Evolutionary conservation across 2,797 vertebrate genomes (phyloP), one percentile per base, ranked within the genome.

Genomic region (Onychomys arenicola): DNA sequence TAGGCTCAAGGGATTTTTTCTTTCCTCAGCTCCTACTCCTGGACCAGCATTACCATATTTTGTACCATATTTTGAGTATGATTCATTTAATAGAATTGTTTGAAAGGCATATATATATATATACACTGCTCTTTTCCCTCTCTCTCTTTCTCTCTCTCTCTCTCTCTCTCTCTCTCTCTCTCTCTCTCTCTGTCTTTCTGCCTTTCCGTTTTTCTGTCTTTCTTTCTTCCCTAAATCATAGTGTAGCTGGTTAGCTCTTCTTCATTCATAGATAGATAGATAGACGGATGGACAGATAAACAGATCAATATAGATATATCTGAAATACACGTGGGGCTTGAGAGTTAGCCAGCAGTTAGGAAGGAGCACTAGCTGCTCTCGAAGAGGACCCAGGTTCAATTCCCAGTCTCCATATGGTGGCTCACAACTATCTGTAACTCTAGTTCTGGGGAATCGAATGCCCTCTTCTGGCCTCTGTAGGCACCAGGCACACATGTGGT

Each of bases 51-150:
- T 43, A 34, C 32, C n/a, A n/a, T n/a, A n/a, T n/a, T n/a, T 55
- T 90, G 43, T 37, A 52, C 32, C 61, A 91, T 75, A 91, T 90
- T 95, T 93, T 96, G 87, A 88, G 46, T 90, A 25, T 95, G 57
- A 90, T 7, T 76, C 43, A 81, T 81, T 67, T 95, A 81, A 85
- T 61, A 88, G 89, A 83, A 85, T 82, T 90, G 40, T 86, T 78
- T 34, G 43, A 49, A 82, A 94, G 91, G 13, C 52, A 52, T 49
- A 49, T 49, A 46, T 46, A 52, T 49, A 49, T 49, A 63, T 57
- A 83, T 86, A 95, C 90, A 90, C 32, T 91, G 46, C 80, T 87
- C 67, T 34, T 0, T 19, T 43, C 90, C 95, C 85, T 52, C 17
- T 95, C 40, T 49, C 52, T 52, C 12, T 52, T 11, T 52, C 2